Percentiles rank a stretch among this genome's conserved stretches.
These are phyloP conservation scores for Athene noctua DNA, from an alignment of 2,113 vertebrate species.

Conservation along the genomic window DNA sequence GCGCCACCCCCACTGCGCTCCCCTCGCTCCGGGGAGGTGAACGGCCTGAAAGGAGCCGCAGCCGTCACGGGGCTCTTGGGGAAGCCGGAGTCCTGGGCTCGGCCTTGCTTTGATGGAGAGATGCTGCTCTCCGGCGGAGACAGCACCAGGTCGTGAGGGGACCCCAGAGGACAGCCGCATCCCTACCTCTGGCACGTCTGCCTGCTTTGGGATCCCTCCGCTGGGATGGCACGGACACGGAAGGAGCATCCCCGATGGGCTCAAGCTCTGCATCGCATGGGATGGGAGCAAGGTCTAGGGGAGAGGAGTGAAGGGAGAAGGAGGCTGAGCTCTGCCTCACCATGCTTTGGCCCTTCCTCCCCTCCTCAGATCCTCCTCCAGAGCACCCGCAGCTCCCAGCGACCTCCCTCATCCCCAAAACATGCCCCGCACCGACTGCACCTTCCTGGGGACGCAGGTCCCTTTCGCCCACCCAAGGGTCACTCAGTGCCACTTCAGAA, in stretches of 20 bases:
- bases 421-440: fast-evolving
- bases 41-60: too few species aligned
- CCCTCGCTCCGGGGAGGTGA: fast-evolving
- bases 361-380: neutral
- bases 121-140: fast-evolving
- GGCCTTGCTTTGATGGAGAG: neutral
- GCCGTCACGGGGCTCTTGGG: too few species aligned
- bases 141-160: neutral
- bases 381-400: neutral
- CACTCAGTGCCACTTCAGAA: neutral
- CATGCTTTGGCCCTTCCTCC: fast-evolving
- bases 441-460: too few species aligned
- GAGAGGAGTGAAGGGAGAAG: too few species aligned
- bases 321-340: neutral
- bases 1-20: fast-evolving
- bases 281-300: neutral
- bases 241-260: neutral
- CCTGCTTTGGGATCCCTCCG: too few species aligned
- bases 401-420: neutral
- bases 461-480: neutral
- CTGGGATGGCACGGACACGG: fast-evolving
- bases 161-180: too few species aligned
- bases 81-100: neutral
- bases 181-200: fast-evolving
- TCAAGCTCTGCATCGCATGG: neutral